Evolutionary conservation across 2,797 vertebrate species (phyloP), one percentile per base, ranked within the genome.

Genomic region (Silurus lanzhouensis): DNA sequence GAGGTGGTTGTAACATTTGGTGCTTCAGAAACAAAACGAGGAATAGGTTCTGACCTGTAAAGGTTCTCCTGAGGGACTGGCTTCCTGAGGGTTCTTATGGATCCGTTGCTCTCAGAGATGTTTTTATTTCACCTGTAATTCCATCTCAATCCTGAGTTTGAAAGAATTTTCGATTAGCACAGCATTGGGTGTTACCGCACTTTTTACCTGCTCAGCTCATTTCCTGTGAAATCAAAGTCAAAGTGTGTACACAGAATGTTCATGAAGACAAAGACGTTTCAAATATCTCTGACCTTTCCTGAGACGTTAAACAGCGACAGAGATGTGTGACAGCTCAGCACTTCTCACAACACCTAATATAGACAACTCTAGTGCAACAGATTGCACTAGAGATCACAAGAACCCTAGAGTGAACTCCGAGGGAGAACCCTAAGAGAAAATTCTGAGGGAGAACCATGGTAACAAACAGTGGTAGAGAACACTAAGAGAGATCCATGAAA

Each of bases 331-430:
- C 38, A 71, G 78, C 83, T 77, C 63, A 15, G 67, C 19, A 15
- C 78, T 64, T 57, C 38, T 84, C 58, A 72, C 80, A 83, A 63
- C 61, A 22, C 86, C 84, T 82, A 76, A 87, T 84, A 87, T 87
- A 87, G 84, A n/a, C 81, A 87, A 85, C 22, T n/a, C n/a, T n/a
- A n/a, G n/a, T n/a, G n/a, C n/a, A n/a, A n/a, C n/a, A n/a, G 48
- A 10, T 52, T 2, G 10, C 60, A 48, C 17, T 17, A 64, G 44
- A 48, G 38, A 44, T 10, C 13, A 17, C 22, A 25, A 46, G 48
- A 27, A 75, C 6, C 14, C n/a, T 75, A 27, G 13, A 67, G 25
- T 14, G 25, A 67, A 67, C 64, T n/a, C 64, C 6, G 25, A 27
- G 14, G 25, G 27, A 27, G 13, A 71, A 12, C 68, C 31, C 15